Evolutionary conservation across 2,113 vertebrate genomes (phyloP), one percentile per base, ranked within the genome.

Genomic region (Clinocottus analis): DNA sequence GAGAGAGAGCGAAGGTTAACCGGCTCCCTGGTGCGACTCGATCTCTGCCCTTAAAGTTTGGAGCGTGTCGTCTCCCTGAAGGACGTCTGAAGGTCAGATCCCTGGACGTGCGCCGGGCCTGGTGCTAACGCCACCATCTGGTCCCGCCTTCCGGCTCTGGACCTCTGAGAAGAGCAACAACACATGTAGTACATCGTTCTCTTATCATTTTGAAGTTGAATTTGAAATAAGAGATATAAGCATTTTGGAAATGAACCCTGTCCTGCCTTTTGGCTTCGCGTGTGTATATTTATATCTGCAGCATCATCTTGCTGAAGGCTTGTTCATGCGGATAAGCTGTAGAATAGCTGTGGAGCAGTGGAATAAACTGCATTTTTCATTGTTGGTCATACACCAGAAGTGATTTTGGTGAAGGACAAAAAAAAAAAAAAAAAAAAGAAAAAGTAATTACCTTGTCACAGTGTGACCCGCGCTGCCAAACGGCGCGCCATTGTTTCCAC

Each of bases 71-170:
- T 76, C 79, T 82, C 67, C 67, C 74, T 65, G 37, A 66, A 81
- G 76, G 76, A 85, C 37, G 2, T 45, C 35, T 9, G 72, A 74
- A 83, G 87, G 85, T 82, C 82, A 79, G 35, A 5, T 86, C 71
- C 84, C 39, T 3, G 39, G 65, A 55, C 64, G 19, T 16, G 7
- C 0, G 27, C 23, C n/a, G 59, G 72, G 71, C 25, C 33, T 58
- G 70, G 69, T 64, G 80, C 56, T 67, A 85, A 79, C 35, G 60
- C 67, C 10, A 53, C 55, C 80, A 83, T 77, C 78, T 78, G 83
- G 37, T 68, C 33, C 43, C 43, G 61, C 25, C 60, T 80, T 64
- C 56, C 29, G 70, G 61, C 9, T 53, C 23, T 39, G 70, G 51
- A 62, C 43, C 74, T 70, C 71, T 55, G 66, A 59, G 47, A 63